A percentile compares a stretch with the other conserved stretches of the same genome.
Evolutionary conservation across 2,888 invertebrate species (phyloP).

Genomic region (Kuschelorhynchus macadamiae): DNA sequence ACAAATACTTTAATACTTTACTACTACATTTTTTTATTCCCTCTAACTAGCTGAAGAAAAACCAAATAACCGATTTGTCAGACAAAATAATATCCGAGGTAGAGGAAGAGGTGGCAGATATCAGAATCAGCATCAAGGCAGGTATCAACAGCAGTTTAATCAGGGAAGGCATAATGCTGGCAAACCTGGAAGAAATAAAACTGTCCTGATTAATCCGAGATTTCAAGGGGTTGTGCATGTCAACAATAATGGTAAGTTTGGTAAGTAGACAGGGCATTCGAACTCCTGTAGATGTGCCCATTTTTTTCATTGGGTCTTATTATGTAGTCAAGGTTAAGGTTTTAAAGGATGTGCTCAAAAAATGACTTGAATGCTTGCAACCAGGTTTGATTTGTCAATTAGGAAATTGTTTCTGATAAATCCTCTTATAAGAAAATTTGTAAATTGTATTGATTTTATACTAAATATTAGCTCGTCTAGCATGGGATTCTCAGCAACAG

Average conservation of each 20-base stretch:
- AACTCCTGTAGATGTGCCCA: neutral
- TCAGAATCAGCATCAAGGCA: constrained; percentile 6
- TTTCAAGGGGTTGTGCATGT: constrained; percentile 46
- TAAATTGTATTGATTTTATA: neutral
- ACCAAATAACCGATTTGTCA: constrained; percentile 3
- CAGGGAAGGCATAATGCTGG: constrained; percentile 7
- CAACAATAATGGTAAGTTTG: constrained; percentile 36
- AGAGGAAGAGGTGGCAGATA: constrained; percentile 18
- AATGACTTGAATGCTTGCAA: too few species aligned
- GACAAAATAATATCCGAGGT: neutral
- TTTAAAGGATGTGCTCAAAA: too few species aligned
- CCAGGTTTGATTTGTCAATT: too few species aligned
- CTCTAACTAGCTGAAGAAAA: constrained; percentile 2
- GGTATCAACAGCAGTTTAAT: neutral
- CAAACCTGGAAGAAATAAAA: constrained; percentile 35
- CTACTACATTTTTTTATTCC: too few species aligned
- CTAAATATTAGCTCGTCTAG: constrained; percentile 28
- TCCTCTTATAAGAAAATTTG: too few species aligned
- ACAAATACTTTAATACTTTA: too few species aligned
- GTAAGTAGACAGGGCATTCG: neutral
- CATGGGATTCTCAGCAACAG: constrained; percentile 26
- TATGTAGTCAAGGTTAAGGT: too few species aligned
- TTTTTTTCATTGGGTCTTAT: too few species aligned
- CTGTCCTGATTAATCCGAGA: constrained; percentile 44
- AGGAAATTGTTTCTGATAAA: too few species aligned